Conservation (phyloP, 2,888 invertebrate species). For the Mimas tiliae region DNA sequence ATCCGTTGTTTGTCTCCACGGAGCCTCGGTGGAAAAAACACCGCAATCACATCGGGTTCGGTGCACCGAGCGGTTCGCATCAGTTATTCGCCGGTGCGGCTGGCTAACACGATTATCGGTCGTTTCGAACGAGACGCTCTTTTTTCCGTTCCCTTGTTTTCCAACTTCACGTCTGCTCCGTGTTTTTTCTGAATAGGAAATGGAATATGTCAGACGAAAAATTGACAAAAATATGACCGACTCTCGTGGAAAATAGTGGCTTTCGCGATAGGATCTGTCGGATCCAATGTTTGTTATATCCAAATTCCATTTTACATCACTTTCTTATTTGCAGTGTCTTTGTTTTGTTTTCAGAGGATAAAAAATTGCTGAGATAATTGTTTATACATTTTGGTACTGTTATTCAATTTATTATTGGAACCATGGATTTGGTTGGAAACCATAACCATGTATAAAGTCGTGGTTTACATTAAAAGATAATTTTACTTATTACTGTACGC, state of each 20-base stretch:
- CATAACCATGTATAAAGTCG: neutral
- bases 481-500: no score
- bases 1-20: conserved; percentile 82
- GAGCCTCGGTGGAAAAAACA: conserved; percentile 78
- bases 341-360: conserved; percentile 16
- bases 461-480: neutral
- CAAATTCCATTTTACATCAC: conserved; percentile 69
- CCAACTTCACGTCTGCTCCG: conserved; percentile 79
- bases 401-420: neutral
- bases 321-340: conserved; percentile 61
- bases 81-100: conserved; percentile 80
- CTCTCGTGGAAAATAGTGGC: conserved; percentile 79
- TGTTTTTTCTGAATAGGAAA: conserved; percentile 83
- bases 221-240: conserved; percentile 82
- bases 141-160: conserved; percentile 83
- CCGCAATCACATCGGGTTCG: conserved; percentile 80
- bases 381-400: conserved; percentile 24
- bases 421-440: neutral
- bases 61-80: conserved; percentile 74
- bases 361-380: conserved; percentile 26
- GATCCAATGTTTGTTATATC: conserved; percentile 57
- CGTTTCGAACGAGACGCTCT: conserved; percentile 79
- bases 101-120: conserved; percentile 83
- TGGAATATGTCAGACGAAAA: conserved; percentile 83
- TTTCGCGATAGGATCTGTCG: conserved; percentile 78